phyloP scores from a whole-genome alignment of 2,797 vertebrate species.

The Loriculus beryllinus region DNA sequence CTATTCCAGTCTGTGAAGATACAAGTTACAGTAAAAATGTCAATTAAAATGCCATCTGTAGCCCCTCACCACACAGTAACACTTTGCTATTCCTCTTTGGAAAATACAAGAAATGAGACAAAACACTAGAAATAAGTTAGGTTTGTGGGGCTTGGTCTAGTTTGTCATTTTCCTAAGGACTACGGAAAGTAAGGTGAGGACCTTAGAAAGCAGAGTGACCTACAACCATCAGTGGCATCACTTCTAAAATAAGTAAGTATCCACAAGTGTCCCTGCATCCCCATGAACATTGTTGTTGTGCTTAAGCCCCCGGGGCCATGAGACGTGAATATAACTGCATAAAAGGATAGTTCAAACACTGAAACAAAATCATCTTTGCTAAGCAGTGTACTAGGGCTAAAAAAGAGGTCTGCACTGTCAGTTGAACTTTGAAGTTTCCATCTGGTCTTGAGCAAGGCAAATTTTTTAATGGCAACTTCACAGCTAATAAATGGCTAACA shows the following conservation, averaged over 20 bases:
- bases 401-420: not conserved
- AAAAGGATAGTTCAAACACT: not conserved
- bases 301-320: not conserved
- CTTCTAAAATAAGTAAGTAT: not conserved
- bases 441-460: not conserved
- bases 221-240: not conserved
- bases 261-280: not conserved
- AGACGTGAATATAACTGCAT: not conserved
- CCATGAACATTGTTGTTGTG: not conserved
- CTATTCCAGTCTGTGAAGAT: not conserved
- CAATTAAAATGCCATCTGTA: not conserved
- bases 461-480: not conserved
- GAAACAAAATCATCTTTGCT: not conserved
- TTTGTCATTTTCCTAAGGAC: not conserved
- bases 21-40: not conserved
- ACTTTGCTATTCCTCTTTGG: accelerated
- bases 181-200: not conserved
- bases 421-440: not conserved
- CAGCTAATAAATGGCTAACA: not conserved
- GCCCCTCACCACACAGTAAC: not conserved
- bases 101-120: not conserved
- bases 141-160: not conserved
- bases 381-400: not conserved
- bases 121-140: not conserved
- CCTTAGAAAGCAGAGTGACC: not conserved